phyloP scores from a whole-genome alignment of 2,888 invertebrate species.

The Volucella zonaria region DNA sequence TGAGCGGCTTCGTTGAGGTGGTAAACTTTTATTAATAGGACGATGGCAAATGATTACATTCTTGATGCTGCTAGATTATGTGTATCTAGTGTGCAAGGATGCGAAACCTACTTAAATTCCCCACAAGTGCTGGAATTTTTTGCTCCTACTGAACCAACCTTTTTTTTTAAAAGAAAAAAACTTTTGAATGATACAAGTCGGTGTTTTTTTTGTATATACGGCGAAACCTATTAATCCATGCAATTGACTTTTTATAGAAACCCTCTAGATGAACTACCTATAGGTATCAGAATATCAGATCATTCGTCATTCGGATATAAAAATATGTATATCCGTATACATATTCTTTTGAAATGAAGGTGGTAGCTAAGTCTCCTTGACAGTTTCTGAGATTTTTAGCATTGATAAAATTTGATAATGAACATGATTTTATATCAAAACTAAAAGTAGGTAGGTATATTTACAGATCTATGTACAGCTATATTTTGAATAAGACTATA shows the following conservation, averaged over 20 bases:
- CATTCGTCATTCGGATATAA: not conserved
- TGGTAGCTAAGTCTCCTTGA: no score
- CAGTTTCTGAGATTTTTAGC: no score
- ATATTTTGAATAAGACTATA: no score
- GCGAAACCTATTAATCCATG: conserved; percentile 32
- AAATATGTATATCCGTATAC: no score
- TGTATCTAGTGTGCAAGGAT: conserved; percentile 30
- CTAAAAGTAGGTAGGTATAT: no score
- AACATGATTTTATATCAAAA: no score
- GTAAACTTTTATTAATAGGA: conserved; percentile 69
- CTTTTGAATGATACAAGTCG: conserved; percentile 18
- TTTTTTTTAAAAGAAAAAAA: conserved; percentile 10
- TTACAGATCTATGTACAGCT: no score
- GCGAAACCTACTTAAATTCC: not conserved
- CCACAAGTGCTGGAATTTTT: not conserved
- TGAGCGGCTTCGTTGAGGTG: conserved; percentile 64
- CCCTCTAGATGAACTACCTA: not conserved
- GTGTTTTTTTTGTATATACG: not conserved
- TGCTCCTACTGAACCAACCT: conserved; percentile 3
- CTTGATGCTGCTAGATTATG: conserved; percentile 47
- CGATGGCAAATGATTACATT: conserved; percentile 63
- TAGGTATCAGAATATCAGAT: not conserved
- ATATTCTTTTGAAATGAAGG: no score
- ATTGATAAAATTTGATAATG: no score
- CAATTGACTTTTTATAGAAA: conserved; percentile 34